Evolutionary conservation across 2,797 vertebrate species (phyloP), one percentile per base, ranked within the genome.

Genomic region (Antennarius maculatus): DNA sequence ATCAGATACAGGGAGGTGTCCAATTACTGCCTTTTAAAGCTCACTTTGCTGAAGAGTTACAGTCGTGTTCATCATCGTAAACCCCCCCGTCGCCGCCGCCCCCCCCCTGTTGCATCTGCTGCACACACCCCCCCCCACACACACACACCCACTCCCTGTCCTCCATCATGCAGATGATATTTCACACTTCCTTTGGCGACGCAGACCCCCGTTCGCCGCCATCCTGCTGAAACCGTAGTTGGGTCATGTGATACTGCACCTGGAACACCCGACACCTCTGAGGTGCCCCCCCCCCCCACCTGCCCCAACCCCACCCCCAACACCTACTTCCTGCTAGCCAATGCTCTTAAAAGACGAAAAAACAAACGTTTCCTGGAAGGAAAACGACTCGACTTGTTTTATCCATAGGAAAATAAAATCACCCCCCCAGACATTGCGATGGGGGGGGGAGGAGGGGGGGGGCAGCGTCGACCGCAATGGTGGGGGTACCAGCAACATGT

Each of bases 21-120:
- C 76, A 75, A 70, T 91, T 90, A 84, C 86, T 85, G 74, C 82
- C 78, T 80, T 85, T 86, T 71, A 82, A 84, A 83, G 77, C 69
- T 79, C 77, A 80, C 84, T 87, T 86, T 73, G 77, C 81, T 79
- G 10, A 80, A 83, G 84, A 88, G 69, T 84, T 84, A 72, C 76
- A 71, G 72, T 66, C 76, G 73, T 81, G 83, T 86, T 84, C 84
- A 87, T 83, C 84, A 84, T 74, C 76, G 41, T 39, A 67, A 66
- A 54, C 49, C 15, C 34, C 34, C 45, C 8, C 18, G 23, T 23
- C 23, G 23, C 23, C 23, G 23, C 23, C 23, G 23, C 23, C 23
- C 1, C 23, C 23, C 23, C 23, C 23, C 23, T 2, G 3, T 76
- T 37, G 45, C 77, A 63, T 46, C 65, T 68, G n/a, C 56, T 14